Base-by-base conservation (phyloP, 37 sponge, comb jelly and placozoan species). In the Theonella swinhoei region DNA sequence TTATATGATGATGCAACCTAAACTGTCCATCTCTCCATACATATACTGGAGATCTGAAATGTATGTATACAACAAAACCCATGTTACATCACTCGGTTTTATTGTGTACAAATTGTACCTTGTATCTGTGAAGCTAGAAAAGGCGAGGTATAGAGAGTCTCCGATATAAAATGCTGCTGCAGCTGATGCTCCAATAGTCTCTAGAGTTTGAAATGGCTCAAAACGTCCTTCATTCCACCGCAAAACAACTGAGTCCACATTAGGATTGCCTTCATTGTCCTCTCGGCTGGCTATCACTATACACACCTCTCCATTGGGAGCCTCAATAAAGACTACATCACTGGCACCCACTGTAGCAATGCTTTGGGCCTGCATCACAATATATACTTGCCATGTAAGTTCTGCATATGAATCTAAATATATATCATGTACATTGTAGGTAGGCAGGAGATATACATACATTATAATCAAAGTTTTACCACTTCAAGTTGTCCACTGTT, bases 201-300 rank as follows among this genome's bases (percentile, higher is more conserved):
- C 11, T 20, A 82, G 83, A 4, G 11, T 62, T 39, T 81, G 88
- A 2, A 79, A 38, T 22, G 38, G 35, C 25, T 26, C 37, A 58
- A 85, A 78, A 1, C 17, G 23, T 2, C 70, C 71, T 62, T 80
- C 87, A 77, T 70, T 91, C 91, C 87, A 86, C 34, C 74, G 47
- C 59, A 58, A 76, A 7, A 91, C 38, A 25, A 71, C 19, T 11
- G 90, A 85, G 65, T 90, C 72, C 28, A 76, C 73, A 40, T 80
- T 70, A 23, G 72, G 75, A 24, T 47, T 74, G 1, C 71, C 87
- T 4, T 28, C 54, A 38, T 80, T 82, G 87, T 86, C 87, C 35
- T 73, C 64, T n/a, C 80, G 33, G 74, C 81, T 91, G 79, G 76
- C 78, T 33, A 91, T 65, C 39, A 86, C 41, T 47, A 91, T 66